Evolutionary conservation across 1,140 invertebrate genomes (phyloP).

Genomic region (Heliothis virescens): DNA sequence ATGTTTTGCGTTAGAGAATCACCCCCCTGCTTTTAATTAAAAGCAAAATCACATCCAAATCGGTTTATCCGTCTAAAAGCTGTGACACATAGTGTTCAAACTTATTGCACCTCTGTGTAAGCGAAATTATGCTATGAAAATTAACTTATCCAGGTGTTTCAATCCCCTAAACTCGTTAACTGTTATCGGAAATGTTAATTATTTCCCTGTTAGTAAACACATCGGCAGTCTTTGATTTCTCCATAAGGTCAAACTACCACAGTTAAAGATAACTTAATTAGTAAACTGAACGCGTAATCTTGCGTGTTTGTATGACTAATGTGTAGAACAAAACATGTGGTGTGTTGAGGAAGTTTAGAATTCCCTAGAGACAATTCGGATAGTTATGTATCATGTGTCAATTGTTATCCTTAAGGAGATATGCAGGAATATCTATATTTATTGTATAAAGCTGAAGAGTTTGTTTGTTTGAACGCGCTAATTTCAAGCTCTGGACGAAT

Average conservation of each 20-base stretch:
- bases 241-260: not conserved
- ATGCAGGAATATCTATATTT: not conserved
- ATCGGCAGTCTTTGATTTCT: slow-evolving; percentile 10
- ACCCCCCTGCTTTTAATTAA: too few species aligned
- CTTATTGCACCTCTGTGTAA: too few species aligned
- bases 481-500: too few species aligned
- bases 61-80: too few species aligned
- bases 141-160: not conserved
- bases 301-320: not conserved
- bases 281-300: not conserved
- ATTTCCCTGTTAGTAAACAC: not conserved
- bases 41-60: too few species aligned
- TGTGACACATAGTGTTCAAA: too few species aligned
- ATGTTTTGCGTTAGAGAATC: too few species aligned
- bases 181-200: not conserved
- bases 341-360: not conserved
- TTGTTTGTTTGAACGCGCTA: too few species aligned
- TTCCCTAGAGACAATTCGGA: slow-evolving; percentile 11
- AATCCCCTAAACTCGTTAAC: too few species aligned
- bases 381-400: slow-evolving; percentile 1
- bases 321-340: not conserved
- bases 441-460: too few species aligned
- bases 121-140: too few species aligned
- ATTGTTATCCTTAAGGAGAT: not conserved
- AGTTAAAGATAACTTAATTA: slow-evolving; percentile 8